Conservation (phyloP, 1,140 invertebrate species). For the Platyura marginata region DNA sequence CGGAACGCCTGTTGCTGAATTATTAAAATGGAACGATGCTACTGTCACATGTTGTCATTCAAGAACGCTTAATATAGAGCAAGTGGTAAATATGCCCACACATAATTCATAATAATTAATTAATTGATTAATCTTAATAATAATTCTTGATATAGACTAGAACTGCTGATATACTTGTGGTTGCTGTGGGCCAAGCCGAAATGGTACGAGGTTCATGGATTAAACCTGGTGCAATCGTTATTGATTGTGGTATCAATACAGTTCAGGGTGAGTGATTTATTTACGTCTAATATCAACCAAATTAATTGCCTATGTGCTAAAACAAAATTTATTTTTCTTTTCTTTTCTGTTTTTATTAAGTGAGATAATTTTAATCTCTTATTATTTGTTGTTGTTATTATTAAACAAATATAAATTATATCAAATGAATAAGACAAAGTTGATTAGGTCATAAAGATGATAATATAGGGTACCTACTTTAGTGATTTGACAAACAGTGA, state of each 20-base stretch:
- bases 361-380: too few relatives aligned
- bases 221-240: constrained; percentile 96
- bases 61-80: constrained; percentile 65
- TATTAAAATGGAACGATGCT: constrained; percentile 92
- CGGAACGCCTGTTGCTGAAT: constrained; percentile 82
- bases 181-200: constrained; percentile 80
- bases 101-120: not conserved
- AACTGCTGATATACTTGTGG: constrained; percentile 88
- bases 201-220: constrained; percentile 93
- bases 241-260: constrained; percentile 97
- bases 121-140: not conserved
- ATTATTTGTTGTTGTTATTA: too few relatives aligned
- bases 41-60: constrained; percentile 96
- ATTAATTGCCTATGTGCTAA: too few relatives aligned
- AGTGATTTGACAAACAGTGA: too few relatives aligned
- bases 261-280: constrained; percentile 64
- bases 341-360: too few relatives aligned
- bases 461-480: too few relatives aligned
- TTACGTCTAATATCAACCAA: too few relatives aligned
- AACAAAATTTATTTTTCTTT: too few relatives aligned
- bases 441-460: too few relatives aligned
- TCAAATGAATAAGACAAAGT: too few relatives aligned
- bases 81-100: constrained; percentile 41
- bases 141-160: constrained; percentile 26
- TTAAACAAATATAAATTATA: too few relatives aligned